Evolutionary conservation across 2,113 vertebrate genomes (phyloP).

Genomic region (Ranitomeya variabilis): DNA sequence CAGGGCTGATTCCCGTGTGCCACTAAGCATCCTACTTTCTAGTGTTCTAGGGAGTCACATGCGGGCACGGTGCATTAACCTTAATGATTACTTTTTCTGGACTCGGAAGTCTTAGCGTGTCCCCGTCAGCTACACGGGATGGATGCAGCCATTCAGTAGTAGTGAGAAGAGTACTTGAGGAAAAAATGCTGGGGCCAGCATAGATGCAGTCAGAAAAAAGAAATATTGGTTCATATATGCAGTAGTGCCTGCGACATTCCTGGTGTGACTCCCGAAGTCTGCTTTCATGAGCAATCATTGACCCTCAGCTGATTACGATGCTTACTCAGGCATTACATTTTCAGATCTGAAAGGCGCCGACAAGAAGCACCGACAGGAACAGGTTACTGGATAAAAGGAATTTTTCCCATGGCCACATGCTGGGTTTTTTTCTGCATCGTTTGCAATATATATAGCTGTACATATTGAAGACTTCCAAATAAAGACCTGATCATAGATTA

Average conservation of each 20-base stretch:
- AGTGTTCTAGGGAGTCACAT: not conserved
- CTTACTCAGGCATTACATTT: not conserved
- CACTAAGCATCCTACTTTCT: constrained; percentile 13
- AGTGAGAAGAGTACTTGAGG: not conserved
- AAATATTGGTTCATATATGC: not conserved
- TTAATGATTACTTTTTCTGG: constrained; percentile 5
- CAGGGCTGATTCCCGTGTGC: constrained; percentile 25
- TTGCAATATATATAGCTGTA: not conserved
- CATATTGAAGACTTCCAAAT: not conserved
- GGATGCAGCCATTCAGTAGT: not conserved
- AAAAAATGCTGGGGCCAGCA: not conserved
- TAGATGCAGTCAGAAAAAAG: not conserved
- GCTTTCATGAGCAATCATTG: not conserved
- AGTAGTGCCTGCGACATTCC: constrained; percentile 5
- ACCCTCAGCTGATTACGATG: not conserved
- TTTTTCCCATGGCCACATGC: not conserved
- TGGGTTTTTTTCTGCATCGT: not conserved
- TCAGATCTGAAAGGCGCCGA: not conserved
- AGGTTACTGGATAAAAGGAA: not conserved
- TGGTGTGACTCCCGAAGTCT: not conserved
- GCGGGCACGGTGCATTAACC: constrained; percentile 6
- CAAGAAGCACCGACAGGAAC: not conserved
- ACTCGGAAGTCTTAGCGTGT: not conserved
- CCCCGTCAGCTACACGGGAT: not conserved
- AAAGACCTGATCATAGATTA: not conserved